Evolutionary conservation across 2,797 vertebrate genomes (phyloP).

Genomic region (Gallinago nigripennis): DNA sequence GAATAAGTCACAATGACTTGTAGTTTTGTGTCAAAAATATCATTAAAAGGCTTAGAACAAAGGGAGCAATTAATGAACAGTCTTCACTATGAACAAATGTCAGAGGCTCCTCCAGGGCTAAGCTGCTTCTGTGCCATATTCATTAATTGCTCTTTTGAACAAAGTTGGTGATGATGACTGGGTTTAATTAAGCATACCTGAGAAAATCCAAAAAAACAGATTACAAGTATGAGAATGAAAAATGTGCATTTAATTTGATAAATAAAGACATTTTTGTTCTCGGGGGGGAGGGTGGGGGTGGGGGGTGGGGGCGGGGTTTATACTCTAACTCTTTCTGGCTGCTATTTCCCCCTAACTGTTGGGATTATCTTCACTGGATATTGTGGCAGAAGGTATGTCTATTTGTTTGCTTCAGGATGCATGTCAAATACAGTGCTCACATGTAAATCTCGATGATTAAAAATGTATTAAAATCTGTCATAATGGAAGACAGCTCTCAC

Average conservation of each 20-base stretch:
- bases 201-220: slow-evolving; percentile 10
- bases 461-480: slow-evolving; percentile 7
- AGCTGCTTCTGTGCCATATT: slow-evolving; percentile 35
- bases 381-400: background rate
- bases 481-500: background rate
- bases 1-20: slow-evolving; percentile 39
- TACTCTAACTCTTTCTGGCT: background rate
- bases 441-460: background rate
- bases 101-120: slow-evolving; percentile 51
- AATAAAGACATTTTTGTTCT: background rate
- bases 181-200: slow-evolving; percentile 63
- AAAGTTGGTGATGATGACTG: slow-evolving; percentile 29
- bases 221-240: slow-evolving; percentile 5
- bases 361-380: background rate
- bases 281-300: too few species aligned
- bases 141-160: slow-evolving; percentile 63
- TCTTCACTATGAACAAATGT: slow-evolving; percentile 23
- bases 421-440: background rate
- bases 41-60: slow-evolving; percentile 44
- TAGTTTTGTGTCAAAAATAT: slow-evolving; percentile 26
- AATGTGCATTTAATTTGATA: slow-evolving; percentile 1
- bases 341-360: background rate
- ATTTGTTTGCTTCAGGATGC: background rate
- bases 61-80: slow-evolving; percentile 62
- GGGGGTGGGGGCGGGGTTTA: background rate